Evolutionary conservation across 2,888 invertebrate genomes (phyloP).

Genomic region (Sericinus montela): DNA sequence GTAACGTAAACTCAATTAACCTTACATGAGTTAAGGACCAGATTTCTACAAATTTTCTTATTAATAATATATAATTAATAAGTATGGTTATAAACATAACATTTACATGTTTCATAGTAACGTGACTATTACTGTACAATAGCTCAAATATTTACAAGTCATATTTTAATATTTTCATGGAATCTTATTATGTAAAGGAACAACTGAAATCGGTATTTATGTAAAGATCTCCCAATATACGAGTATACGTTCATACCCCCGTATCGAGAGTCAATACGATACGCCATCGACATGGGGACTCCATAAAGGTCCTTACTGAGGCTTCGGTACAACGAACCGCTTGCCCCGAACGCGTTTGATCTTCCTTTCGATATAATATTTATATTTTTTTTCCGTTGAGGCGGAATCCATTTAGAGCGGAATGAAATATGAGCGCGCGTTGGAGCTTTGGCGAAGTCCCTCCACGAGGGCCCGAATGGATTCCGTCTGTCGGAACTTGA

Average conservation of each 20-base stretch:
- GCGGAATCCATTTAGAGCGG: conserved; percentile 55
- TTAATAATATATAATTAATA: no score
- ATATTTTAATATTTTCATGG: conserved; percentile 29
- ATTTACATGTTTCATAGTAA: no score
- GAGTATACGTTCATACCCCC: conserved; percentile 38
- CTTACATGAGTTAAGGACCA: no score
- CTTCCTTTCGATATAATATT: conserved; percentile 64
- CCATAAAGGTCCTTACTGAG: conserved; percentile 49
- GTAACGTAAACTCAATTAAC: no score
- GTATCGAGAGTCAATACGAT: conserved; percentile 46
- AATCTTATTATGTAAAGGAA: conserved; percentile 46
- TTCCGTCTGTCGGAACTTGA: conserved; percentile 33
- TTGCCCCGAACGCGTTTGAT: conserved; percentile 52
- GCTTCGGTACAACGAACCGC: conserved; percentile 26
- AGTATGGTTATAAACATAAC: no score
- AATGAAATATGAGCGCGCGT: conserved; percentile 47
- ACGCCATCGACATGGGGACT: conserved; percentile 42
- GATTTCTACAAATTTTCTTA: no score
- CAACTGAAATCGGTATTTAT: conserved; percentile 58
- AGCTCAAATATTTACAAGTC: conserved; percentile 17
- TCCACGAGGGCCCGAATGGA: conserved; percentile 26
- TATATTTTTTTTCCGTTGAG: conserved; percentile 57
- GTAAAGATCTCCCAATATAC: conserved; percentile 57
- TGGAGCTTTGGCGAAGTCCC: conserved; percentile 31
- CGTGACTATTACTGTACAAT: no score